Base-by-base conservation (phyloP, 1,140 invertebrate genomes). In the Cherax destructor region DNA sequence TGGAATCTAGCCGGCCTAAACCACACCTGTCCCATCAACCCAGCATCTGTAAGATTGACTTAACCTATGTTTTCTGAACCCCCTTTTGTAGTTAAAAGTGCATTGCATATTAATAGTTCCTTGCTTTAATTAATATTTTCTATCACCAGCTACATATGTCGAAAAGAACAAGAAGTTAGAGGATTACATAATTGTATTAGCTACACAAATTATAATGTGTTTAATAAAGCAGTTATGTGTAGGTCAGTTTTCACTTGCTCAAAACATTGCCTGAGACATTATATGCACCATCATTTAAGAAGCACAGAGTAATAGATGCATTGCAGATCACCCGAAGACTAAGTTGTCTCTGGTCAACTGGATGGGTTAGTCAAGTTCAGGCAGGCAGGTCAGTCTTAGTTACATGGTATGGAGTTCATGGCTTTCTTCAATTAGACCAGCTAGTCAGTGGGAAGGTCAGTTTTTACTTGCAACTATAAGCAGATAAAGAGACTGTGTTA, bases 191-290 rank as follows among this genome's bases (percentile, higher is more conserved):
- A 50, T 84, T 41, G 16, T 18, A 47, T 72, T n/a, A 85, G 6
- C 41, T 18, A 18, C 13, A 83, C 41, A 84, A 84, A 84, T 84
- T 16, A 41, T 69, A 16, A 18, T 4, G 30, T 24, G 24, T 65
- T n/a, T 61, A 7, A 65, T n/a, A 61, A 72, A 50, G 59, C 41
- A 61, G 30, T 41, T 74, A 49, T 74, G n/a, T 72, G 83, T 72
- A 69, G 41, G 49, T 24, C 69, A 50, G 61, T 76, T 74, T 24
- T 85, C 83, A 74, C 65, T 41, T 85, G 83, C 83, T 85, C 83
- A 85, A 85, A 72, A 85, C 41, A 74, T 72, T 85, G 83, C 83
- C 65, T 50, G 41, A 85, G 47, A 24, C n/a, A 50, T 81, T 81
- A 52, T 72, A 50, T 85, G 69, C 83, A 85, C 21, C 18, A 50